A percentile compares a stretch with the other conserved stretches of the same genome.
Conservation (phyloP, 2,888 invertebrate genomes). For the Hirudinaria manillensis region DNA sequence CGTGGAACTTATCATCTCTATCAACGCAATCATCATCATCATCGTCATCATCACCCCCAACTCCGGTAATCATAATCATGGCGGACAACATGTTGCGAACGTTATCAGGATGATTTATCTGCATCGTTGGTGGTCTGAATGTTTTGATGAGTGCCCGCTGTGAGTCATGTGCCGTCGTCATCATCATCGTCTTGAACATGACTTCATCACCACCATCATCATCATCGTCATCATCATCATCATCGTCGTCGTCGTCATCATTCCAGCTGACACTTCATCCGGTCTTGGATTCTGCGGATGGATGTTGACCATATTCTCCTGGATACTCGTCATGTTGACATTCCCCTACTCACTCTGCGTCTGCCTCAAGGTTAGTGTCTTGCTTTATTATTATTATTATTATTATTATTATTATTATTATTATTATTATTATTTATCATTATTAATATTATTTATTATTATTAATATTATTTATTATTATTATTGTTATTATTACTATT, state of each 20-base stretch:
- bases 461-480: too few relatives aligned
- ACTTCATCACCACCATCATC: slow-evolving; percentile 20
- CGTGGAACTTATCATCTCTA: too few relatives aligned
- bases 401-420: slow-evolving; percentile 21
- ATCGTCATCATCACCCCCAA: too few relatives aligned
- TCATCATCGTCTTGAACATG: slow-evolving; percentile 23
- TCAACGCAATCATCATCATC: too few relatives aligned
- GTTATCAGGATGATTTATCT: too few relatives aligned
- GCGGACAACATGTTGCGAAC: too few relatives aligned
- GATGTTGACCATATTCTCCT: slow-evolving; percentile 73
- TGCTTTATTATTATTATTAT: background rate
- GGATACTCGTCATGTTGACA: slow-evolving; percentile 73
- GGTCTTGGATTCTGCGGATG: slow-evolving; percentile 64
- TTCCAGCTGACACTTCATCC: slow-evolving; percentile 24
- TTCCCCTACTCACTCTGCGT: slow-evolving; percentile 61
- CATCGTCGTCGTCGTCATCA: slow-evolving; percentile 26
- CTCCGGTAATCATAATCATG: too few relatives aligned
- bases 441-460: too few relatives aligned
- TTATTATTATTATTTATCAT: slow-evolving; percentile 21
- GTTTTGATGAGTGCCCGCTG: too few relatives aligned
- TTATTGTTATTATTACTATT: too few relatives aligned
- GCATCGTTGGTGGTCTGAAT: too few relatives aligned
- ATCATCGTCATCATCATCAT: slow-evolving; percentile 30
- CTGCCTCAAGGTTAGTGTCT: slow-evolving; percentile 29
- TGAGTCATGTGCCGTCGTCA: background rate